Conservation (phyloP, 1,140 invertebrate species). For the Drosophila athabasca region DNA sequence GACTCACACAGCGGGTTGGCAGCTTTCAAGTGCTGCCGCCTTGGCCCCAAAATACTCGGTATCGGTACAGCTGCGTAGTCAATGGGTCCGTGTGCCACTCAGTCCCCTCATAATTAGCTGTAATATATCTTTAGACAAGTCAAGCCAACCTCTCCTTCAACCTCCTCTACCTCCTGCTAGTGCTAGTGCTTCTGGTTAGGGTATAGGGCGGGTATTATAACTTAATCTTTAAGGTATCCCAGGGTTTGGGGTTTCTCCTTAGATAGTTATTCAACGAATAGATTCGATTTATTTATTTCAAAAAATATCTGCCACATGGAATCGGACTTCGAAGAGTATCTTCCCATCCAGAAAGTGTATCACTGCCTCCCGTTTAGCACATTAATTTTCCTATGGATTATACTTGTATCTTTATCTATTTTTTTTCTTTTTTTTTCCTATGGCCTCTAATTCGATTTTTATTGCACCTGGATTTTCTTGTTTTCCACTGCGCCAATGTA, state of each 20-base stretch:
- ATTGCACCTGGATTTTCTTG: constrained; percentile 81
- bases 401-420: constrained; percentile 40
- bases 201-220: background rate
- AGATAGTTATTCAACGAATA: too few species aligned
- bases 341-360: constrained; percentile 17
- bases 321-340: background rate
- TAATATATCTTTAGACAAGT: constrained; percentile 62
- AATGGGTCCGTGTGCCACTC: constrained; percentile 41
- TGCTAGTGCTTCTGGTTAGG: background rate
- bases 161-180: too few species aligned
- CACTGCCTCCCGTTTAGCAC: constrained; percentile 1
- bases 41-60: constrained; percentile 57
- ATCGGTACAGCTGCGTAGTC: constrained; percentile 63
- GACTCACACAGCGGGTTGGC: constrained; percentile 64
- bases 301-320: too few species aligned
- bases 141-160: constrained; percentile 1
- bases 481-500: constrained; percentile 71
- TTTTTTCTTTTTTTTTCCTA: constrained; percentile 24
- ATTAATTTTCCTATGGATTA: constrained; percentile 31
- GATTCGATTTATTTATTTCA: too few species aligned
- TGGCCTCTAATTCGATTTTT: constrained; percentile 76
- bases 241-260: too few species aligned
- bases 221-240: too few species aligned
- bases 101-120: constrained; percentile 65
- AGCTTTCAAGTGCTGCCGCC: constrained; percentile 49